A percentile compares a stretch with the other conserved stretches of the same genome.
Conservation (phyloP, 2,888 invertebrate species). For the Zhengitettix transpicula region DNA sequence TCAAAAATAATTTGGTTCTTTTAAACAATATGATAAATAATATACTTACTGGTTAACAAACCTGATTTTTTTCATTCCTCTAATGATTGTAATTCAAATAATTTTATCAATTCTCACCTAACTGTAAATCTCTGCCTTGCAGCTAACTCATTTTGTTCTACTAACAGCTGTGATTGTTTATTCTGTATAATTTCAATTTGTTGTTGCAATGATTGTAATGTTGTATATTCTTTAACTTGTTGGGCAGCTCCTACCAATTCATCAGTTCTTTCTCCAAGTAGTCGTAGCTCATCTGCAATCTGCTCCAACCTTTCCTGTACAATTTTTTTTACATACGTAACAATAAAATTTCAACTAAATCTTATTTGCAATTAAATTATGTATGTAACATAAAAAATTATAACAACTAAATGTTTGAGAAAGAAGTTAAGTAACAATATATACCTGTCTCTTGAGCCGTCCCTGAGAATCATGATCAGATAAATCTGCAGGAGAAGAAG, state of each 20-base stretch:
- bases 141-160: slow-evolving; percentile 27
- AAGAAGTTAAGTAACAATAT: neutral
- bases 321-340: too few relatives aligned
- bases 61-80: too few relatives aligned
- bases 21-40: too few relatives aligned
- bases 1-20: too few relatives aligned
- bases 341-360: too few relatives aligned
- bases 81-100: too few relatives aligned
- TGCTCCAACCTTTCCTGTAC: slow-evolving; percentile 27
- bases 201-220: slow-evolving; percentile 22
- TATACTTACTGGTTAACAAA: too few relatives aligned
- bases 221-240: slow-evolving; percentile 21
- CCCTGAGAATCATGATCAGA: slow-evolving; percentile 7
- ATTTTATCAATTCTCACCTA: too few relatives aligned
- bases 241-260: slow-evolving; percentile 24
- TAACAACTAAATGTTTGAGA: too few relatives aligned
- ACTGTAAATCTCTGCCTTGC: neutral
- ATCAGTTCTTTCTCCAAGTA: slow-evolving; percentile 25
- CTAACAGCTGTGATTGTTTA: slow-evolving; percentile 26
- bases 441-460: slow-evolving; percentile 11
- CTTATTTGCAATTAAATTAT: too few relatives aligned
- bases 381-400: too few relatives aligned
- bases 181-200: slow-evolving; percentile 23
- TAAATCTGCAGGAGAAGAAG: slow-evolving; percentile 7
- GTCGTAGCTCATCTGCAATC: slow-evolving; percentile 27